Evolutionary conservation across 2,888 invertebrate species (phyloP), one percentile per base, ranked within the genome.

Genomic region (Patella depressa): DNA sequence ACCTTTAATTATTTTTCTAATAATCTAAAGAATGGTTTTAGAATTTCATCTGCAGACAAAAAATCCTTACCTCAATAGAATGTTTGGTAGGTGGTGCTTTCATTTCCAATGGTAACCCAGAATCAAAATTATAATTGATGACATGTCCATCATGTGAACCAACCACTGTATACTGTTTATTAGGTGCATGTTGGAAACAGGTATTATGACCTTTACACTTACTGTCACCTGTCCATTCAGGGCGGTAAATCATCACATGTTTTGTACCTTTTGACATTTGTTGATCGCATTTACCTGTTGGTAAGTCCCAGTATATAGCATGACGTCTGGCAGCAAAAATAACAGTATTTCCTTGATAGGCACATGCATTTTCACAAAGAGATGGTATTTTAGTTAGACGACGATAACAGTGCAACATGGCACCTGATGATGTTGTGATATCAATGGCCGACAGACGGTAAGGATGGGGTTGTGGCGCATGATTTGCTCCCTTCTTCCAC

Each of bases 121-220:
- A 78, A 53, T 86, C 82, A 2, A 81, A 75, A 73, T 81, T 79
- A 69, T 87, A 88, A 17, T 86, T 80, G 57, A 87, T 81, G 71
- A 88, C 78, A 75, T 85, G 88, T 2, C 89, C 89, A 81, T 88
- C 88, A 72, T 87, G 85, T 24, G 88, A 87, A 4, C 89, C 89
- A 12, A 83, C 78, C 4, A 81, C 86, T 3, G 85, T 55, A 53
- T 81, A 85, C 24, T 80, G 72, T 1, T 82, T 79, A 77, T 83
- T 78, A 9, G 54, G 72, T 11, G 87, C 83, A n/a, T 75, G 81
- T 15, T 80, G 79, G 14, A 86, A 59, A 19, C 81, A 74, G 12
- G 78, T 77, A 74, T 82, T 84, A 29, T 80, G 80, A 2, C 87
- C 88, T 11, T 76, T 80, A 73, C 83, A 81, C 2, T 82, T 74